Percentiles rank a stretch among this genome's conserved stretches.
These are phyloP conservation scores for Auanema freiburgensis DNA, from an alignment of 2,888 invertebrate genomes.

Conservation along the genomic window DNA sequence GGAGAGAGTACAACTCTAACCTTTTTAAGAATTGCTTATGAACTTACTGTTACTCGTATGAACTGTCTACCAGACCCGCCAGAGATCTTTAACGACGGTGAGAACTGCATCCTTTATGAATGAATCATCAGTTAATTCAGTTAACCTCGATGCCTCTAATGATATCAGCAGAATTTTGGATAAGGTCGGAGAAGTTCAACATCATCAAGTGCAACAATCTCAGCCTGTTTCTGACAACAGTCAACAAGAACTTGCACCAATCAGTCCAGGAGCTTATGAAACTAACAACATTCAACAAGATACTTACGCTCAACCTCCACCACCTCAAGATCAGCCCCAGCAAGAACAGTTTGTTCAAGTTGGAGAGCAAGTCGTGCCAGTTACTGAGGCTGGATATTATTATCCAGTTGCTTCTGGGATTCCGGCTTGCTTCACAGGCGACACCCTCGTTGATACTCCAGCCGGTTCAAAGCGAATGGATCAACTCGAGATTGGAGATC, in stretches of 20 bases:
- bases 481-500: conserved; percentile 47
- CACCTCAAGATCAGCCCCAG: not conserved
- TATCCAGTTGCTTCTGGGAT: conserved; percentile 54
- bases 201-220: not conserved
- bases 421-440: conserved; percentile 53
- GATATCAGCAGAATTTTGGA: conserved; percentile 56
- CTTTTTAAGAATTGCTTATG: conserved; percentile 44
- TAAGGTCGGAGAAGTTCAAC: conserved; percentile 40
- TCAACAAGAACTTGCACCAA: not conserved
- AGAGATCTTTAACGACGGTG: conserved; percentile 50
- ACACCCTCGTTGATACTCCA: conserved; percentile 36
- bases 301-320: not conserved
- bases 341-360: conserved; percentile 32
- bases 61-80: conserved; percentile 59
- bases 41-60: conserved; percentile 57
- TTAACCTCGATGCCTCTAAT: conserved; percentile 38
- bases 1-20: not conserved
- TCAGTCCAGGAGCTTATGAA: not conserved
- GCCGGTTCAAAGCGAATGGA: conserved; percentile 43
- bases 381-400: conserved; percentile 56
- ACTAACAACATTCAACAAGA: not conserved
- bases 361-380: conserved; percentile 56
- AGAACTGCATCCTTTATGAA: not conserved
- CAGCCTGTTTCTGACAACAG: not conserved
- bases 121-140: conserved; percentile 21